These are phyloP conservation scores for Lacanobia wlatinum DNA, from an alignment of 2,888 invertebrate species.

Conservation along the genomic window DNA sequence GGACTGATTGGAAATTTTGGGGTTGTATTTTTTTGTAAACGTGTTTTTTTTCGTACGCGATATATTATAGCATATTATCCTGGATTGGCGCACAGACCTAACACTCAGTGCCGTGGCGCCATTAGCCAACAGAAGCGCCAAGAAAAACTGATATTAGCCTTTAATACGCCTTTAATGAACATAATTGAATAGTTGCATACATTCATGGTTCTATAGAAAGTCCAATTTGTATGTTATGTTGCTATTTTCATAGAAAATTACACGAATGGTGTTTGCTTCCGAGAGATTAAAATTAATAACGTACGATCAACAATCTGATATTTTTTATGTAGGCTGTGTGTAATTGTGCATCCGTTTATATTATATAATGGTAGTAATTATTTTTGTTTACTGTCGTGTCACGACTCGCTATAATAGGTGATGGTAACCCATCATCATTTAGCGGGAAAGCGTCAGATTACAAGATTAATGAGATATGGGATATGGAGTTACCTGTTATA, in stretches of 20 bases:
- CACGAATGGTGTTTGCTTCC: constrained; percentile 54
- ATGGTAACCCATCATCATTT: constrained; percentile 6
- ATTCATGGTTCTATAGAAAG: constrained; percentile 64
- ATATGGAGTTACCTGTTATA: background rate
- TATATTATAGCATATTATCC: constrained; percentile 11
- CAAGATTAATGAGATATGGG: background rate
- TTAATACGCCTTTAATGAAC: constrained; percentile 64
- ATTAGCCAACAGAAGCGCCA: constrained; percentile 62
- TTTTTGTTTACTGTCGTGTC: constrained; percentile 16
- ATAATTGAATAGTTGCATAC: constrained; percentile 63
- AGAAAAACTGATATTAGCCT: constrained; percentile 62
- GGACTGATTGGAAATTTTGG: too few relatives aligned
- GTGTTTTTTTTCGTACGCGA: too few relatives aligned
- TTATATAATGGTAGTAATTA: constrained; percentile 26
- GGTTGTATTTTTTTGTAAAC: too few relatives aligned
- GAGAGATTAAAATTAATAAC: constrained; percentile 60
- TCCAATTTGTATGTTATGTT: constrained; percentile 37
- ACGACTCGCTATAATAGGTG: background rate
- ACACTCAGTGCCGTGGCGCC: constrained; percentile 41
- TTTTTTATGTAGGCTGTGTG: constrained; percentile 32
- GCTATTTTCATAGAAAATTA: constrained; percentile 62
- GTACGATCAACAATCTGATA: constrained; percentile 53
- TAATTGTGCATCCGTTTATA: constrained; percentile 27
- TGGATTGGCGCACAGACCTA: constrained; percentile 14
- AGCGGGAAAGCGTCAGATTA: background rate